Conservation (phyloP, 2,797 vertebrate species). For the Pseudocheirus occidentalis region DNA sequence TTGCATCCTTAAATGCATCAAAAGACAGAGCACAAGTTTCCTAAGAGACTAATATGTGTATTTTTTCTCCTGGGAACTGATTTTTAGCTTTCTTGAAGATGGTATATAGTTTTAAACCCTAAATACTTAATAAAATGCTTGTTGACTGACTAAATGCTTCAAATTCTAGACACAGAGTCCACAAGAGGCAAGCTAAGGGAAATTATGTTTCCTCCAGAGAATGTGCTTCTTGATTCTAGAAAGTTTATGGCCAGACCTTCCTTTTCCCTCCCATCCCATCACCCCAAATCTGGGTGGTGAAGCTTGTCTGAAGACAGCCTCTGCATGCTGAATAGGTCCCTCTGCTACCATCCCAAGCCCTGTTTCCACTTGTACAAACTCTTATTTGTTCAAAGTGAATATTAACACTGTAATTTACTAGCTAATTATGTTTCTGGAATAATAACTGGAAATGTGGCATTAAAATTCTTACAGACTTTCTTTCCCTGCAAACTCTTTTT, state of each 20-base stretch:
- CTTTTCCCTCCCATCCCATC: constrained; percentile 30
- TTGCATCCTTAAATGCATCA: background rate
- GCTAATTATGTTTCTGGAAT: constrained; percentile 87
- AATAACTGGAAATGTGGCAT: constrained; percentile 85
- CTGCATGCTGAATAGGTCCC: constrained; percentile 82
- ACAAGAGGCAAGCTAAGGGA: constrained; percentile 45
- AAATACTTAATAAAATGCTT: constrained; percentile 33
- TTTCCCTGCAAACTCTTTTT: constrained; percentile 13
- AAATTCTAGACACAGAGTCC: constrained; percentile 61
- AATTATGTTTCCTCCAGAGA: background rate
- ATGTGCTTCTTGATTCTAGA: constrained; percentile 35
- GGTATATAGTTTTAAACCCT: constrained; percentile 62
- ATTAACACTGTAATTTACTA: constrained; percentile 89
- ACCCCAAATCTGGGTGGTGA: constrained; percentile 66
- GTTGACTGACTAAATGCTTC: background rate
- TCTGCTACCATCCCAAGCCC: constrained; percentile 81
- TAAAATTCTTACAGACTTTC: constrained; percentile 79
- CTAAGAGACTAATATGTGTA: constrained; percentile 61
- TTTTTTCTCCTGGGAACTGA: constrained; percentile 60
- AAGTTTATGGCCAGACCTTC: background rate
- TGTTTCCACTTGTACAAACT: constrained; percentile 79
- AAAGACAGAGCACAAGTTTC: background rate
- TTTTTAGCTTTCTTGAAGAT: constrained; percentile 74
- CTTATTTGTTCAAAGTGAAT: constrained; percentile 87
- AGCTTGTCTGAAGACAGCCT: constrained; percentile 80